These are phyloP conservation scores for Mormoops blainvillei DNA, from an alignment of 2,113 vertebrate genomes.

Conservation along the genomic window DNA sequence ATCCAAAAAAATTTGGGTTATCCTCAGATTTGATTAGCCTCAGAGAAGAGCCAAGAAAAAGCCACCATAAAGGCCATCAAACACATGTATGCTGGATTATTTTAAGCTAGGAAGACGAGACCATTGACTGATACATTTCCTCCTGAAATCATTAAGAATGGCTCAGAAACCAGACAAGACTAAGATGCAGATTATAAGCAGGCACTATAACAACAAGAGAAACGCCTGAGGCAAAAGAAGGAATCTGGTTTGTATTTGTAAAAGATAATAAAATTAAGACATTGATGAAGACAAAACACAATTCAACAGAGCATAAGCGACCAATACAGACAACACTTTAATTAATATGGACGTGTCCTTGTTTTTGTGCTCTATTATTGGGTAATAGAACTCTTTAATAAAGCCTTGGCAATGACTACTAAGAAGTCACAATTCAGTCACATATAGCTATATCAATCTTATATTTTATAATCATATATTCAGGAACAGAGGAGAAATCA, in stretches of 20 bases:
- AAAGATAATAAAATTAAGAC: neutral
- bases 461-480: neutral
- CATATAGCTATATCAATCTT: neutral
- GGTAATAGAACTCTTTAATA: neutral
- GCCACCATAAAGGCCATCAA: neutral
- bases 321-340: neutral
- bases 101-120: neutral
- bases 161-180: neutral
- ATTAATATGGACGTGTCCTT: neutral
- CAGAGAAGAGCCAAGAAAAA: neutral
- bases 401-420: neutral
- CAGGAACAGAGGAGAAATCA: neutral
- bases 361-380: neutral
- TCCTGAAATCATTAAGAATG: neutral
- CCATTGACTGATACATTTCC: neutral
- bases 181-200: neutral
- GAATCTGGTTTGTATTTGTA: neutral
- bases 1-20: neutral
- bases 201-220: neutral
- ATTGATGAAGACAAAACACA: neutral
- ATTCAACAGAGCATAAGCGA: neutral
- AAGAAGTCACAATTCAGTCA: neutral
- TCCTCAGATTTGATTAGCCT: neutral
- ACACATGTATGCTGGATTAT: neutral
- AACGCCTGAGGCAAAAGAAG: neutral